phyloP scores from a whole-genome alignment of 2,797 vertebrate genomes.

The Phataginus tricuspis region DNA sequence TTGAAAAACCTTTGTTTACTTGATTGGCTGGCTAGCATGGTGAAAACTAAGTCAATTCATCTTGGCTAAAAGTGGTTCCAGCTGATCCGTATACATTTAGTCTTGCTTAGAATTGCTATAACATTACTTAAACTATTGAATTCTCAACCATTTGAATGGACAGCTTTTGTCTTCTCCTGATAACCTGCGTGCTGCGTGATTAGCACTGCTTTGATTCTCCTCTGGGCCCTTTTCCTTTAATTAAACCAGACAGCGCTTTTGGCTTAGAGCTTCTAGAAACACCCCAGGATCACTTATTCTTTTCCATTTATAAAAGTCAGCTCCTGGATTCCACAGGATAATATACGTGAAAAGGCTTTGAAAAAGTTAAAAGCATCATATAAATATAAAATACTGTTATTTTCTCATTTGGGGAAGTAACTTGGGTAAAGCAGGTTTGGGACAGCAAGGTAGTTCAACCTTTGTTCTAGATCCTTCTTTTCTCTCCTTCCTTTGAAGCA shows the following conservation, averaged over 20 bases:
- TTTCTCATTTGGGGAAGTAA: conserved; percentile 12
- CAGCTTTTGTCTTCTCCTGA: background rate
- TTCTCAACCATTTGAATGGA: background rate
- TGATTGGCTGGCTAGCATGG: background rate
- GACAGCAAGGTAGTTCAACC: background rate
- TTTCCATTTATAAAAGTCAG: conserved; percentile 50
- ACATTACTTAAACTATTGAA: background rate
- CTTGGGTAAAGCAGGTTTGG: background rate
- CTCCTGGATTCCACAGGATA: conserved; percentile 15
- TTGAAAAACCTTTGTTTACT: conserved; percentile 53
- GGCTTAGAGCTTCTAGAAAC: background rate
- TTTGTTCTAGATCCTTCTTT: background rate
- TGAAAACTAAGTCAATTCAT: conserved; percentile 47
- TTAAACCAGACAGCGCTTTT: conserved; percentile 40
- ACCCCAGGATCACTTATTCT: background rate
- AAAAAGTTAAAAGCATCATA: conserved; percentile 32
- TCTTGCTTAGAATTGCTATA: background rate
- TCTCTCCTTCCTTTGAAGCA: background rate
- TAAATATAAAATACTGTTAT: background rate
- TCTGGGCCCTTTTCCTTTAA: conserved; percentile 27
- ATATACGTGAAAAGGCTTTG: conserved; percentile 35
- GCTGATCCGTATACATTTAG: background rate
- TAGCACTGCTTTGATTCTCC: background rate
- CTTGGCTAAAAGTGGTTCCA: conserved; percentile 49
- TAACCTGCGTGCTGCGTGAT: background rate